Percentiles rank a stretch among this genome's conserved stretches.
Conservation (phyloP, 2,113 vertebrate genomes). For the Entomyzon cyanotis region DNA sequence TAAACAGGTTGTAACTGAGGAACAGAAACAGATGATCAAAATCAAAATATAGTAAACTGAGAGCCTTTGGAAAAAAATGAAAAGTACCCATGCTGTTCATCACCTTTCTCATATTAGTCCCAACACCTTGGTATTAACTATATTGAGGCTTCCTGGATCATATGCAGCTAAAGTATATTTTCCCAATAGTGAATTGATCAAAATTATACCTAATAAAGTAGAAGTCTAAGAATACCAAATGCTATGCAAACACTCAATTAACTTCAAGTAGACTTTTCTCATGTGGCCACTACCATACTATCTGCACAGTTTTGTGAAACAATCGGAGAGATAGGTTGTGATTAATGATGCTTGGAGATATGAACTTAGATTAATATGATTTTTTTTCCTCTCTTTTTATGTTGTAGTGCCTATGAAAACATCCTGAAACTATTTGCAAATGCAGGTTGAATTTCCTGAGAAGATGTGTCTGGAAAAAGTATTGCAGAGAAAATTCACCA, state of each 20-base stretch:
- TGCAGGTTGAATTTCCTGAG: not conserved
- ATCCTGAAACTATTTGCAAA: constrained; percentile 30
- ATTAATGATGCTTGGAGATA: constrained; percentile 8
- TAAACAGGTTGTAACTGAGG: not conserved
- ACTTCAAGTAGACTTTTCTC: not conserved
- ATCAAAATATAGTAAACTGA: not conserved
- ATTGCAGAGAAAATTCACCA: not conserved
- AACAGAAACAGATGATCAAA: not conserved
- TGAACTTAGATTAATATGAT: not conserved
- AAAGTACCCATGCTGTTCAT: not conserved
- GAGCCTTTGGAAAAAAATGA: not conserved
- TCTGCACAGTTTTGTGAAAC: not conserved
- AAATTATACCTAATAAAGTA: constrained; percentile 2
- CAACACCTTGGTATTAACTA: not conserved
- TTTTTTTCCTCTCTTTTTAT: not conserved
- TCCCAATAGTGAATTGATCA: not conserved
- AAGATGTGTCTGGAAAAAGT: not conserved
- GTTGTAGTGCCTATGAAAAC: not conserved
- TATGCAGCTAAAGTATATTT: not conserved
- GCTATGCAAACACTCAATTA: not conserved
- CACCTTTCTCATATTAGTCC: not conserved
- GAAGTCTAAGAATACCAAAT: not conserved
- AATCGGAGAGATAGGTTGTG: not conserved
- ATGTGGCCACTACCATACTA: not conserved
- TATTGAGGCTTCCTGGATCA: not conserved